Conservation (phyloP, 1,140 invertebrate genomes). For the Mesaphorura yosii region DNA sequence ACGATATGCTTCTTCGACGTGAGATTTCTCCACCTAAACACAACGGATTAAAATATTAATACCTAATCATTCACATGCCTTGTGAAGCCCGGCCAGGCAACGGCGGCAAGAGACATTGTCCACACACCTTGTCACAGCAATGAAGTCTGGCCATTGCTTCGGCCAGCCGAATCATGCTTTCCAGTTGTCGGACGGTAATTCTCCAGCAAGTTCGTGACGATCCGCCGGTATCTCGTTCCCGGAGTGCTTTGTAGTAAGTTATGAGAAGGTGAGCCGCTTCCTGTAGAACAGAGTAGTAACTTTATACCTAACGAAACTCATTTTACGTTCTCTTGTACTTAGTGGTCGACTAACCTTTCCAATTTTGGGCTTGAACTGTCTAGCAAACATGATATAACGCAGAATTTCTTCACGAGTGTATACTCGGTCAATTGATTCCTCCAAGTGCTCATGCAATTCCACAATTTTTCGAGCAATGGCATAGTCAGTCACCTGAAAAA, state of each 20-base stretch:
- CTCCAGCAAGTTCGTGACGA: conserved; percentile 66
- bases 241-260: conserved; percentile 73
- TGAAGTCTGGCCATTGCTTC: conserved; percentile 94
- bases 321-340: neutral
- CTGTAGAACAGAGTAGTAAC: conserved; percentile 34
- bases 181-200: conserved; percentile 97
- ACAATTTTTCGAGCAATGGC: conserved; percentile 93
- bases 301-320: neutral
- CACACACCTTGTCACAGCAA: conserved; percentile 70
- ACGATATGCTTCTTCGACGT: conserved; percentile 88
- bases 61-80: neutral
- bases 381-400: conserved; percentile 89
- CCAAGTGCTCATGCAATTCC: conserved; percentile 71
- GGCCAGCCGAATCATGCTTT: conserved; percentile 90
- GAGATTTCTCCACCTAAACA: conserved; percentile 52
- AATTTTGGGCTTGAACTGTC: conserved; percentile 90
- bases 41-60: neutral
- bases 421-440: conserved; percentile 58
- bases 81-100: neutral
- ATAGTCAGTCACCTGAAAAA: conserved; percentile 62
- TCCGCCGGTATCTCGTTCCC: conserved; percentile 66
- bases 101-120: neutral
- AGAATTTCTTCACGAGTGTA: conserved; percentile 80
- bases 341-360: conserved; percentile 41
- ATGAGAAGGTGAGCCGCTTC: conserved; percentile 77